Base-by-base conservation (phyloP, 2,797 vertebrate genomes). In the Paguma larvata region DNA sequence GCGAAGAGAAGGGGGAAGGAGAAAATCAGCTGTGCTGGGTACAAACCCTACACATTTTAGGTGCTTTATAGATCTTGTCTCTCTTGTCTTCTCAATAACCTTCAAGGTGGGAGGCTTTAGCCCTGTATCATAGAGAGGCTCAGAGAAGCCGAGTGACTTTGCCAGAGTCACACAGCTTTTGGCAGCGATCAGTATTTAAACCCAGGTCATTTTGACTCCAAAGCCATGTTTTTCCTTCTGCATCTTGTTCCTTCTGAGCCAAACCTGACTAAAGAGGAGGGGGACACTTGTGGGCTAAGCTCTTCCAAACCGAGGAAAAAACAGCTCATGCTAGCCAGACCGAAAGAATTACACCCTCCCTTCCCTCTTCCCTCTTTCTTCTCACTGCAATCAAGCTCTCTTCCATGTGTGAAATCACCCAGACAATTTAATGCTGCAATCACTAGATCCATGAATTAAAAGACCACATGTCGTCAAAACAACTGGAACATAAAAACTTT, bases 121-220 rank as follows among this genome's bases (percentile, higher is more conserved):
- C 48, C 6, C 85, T 41, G 6, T 56, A 70, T 92, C 80, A 30
- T 15, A 85, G 53, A 56, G 65, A 67, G 85, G 11, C 32, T 94
- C 75, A 41, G 78, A 90, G 91, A 96, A 3, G 68, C 77, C 73
- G 91, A 68, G 15, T 91, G 73, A 92, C 41, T 91, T 85, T 89
- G 34, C 18, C 3, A 44, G 82, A 82, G 67, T 82, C 51, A 89
- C 88, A 72, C 41, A 85, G 38, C 41, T 95, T 72, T 32, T 77
- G 27, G 38, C 32, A 13, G 32, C 80, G 23, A 41, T 78, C 75
- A 44, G 51, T 86, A 70, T 80, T 92, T 85, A 89, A 59, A 85
- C 41, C n/a, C 67, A 27, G 5, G 4, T 87, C n/a, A 44, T 80
- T 87, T 91, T 72, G 83, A 23, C 34, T 77, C 32, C 14, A 73